Percentiles rank a stretch among this genome's conserved stretches.
Conservation (phyloP, 2,888 invertebrate genomes). For the Ormyrus rosae region DNA sequence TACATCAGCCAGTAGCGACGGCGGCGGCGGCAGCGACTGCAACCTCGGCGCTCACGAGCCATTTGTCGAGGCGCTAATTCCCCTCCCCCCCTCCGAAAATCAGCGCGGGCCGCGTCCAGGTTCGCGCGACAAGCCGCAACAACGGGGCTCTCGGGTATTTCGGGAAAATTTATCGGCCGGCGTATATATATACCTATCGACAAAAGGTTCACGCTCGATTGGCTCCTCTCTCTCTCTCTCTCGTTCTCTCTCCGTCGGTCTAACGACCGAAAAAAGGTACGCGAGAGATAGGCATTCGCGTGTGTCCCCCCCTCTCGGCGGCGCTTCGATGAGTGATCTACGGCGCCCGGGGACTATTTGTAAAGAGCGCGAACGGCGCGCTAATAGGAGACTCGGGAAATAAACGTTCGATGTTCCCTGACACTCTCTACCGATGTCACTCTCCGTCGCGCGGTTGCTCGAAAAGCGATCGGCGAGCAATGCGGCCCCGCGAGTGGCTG, state of each 20-base stretch:
- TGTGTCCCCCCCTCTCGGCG: conserved; percentile 9
- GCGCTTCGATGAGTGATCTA: conserved; percentile 47
- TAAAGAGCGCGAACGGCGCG: conserved; percentile 9
- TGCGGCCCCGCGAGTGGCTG: too few species aligned
- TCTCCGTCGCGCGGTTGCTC: too few species aligned
- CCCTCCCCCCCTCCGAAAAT: neutral
- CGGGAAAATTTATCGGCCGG: conserved; percentile 61
- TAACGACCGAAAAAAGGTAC: conserved; percentile 52
- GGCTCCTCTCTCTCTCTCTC: conserved; percentile 61
- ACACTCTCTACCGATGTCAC: too few species aligned
- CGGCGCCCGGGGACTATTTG: conserved; percentile 31
- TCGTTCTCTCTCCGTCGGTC: conserved; percentile 28
- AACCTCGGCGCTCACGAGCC: conserved; percentile 43
- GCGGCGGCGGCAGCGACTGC: too few species aligned
- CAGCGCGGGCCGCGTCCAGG: neutral
- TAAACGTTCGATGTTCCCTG: too few species aligned
- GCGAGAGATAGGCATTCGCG: conserved; percentile 27
- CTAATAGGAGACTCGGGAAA: neutral
- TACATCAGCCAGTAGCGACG: conserved; percentile 4
- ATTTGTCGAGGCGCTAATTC: conserved; percentile 53
- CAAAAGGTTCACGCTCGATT: conserved; percentile 70
- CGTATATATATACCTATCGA: conserved; percentile 61
- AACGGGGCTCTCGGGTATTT: conserved; percentile 58
- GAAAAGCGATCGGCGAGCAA: too few species aligned
- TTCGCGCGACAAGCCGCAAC: conserved; percentile 55